These are phyloP conservation scores for Cavia aperea DNA, from an alignment of 2,113 vertebrate genomes.

Conservation along the genomic window DNA sequence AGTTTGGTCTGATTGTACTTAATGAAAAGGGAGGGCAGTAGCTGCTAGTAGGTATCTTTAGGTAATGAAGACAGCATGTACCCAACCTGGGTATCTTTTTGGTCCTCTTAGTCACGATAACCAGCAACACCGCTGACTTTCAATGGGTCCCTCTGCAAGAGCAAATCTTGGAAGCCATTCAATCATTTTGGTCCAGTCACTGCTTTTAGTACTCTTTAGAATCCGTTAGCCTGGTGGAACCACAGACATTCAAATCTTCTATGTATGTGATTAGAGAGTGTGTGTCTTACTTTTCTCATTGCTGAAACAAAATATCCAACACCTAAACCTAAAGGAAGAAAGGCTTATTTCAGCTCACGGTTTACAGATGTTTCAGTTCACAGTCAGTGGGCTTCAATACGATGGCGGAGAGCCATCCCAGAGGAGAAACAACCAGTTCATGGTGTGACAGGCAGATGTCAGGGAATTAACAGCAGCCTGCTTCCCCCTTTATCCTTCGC, in stretches of 20 bases:
- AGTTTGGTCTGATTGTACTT: too few species aligned
- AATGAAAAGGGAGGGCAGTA: neutral
- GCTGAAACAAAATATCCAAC: too few species aligned
- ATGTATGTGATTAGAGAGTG: neutral
- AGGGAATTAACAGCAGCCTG: neutral
- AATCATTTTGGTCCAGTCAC: too few species aligned
- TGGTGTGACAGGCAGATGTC: too few species aligned
- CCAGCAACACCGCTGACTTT: neutral
- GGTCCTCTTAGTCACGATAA: neutral
- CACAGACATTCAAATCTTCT: neutral
- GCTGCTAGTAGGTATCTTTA: neutral
- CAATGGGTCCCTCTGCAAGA: neutral
- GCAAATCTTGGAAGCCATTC: neutral
- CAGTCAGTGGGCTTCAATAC: neutral
- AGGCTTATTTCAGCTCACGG: too few species aligned
- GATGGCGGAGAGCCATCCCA: neutral
- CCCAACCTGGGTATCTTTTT: neutral
- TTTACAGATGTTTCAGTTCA: neutral
- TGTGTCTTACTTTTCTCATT: neutral
- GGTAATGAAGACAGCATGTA: neutral
- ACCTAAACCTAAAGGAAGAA: too few species aligned
- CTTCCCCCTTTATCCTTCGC: neutral
- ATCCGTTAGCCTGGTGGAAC: neutral
- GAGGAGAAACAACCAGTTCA: neutral
- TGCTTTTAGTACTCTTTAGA: neutral